Evolutionary conservation across 2,888 invertebrate genomes (phyloP).

Genomic region (Standfussiana lucernea): DNA sequence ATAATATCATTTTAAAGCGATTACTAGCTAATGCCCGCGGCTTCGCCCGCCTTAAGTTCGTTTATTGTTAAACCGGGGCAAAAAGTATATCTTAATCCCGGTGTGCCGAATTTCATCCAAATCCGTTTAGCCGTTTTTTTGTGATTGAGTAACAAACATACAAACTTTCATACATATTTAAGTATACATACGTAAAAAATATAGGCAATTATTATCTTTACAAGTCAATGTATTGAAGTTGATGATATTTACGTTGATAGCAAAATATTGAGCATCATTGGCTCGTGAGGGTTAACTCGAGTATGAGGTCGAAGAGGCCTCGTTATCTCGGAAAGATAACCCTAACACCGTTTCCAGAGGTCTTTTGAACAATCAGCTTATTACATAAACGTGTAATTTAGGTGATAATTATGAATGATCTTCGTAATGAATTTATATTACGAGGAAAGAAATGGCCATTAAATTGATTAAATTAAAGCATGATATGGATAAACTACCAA

Average conservation of each 20-base stretch:
- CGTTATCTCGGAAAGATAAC: slow-evolving; percentile 58
- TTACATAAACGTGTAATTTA: slow-evolving; percentile 14
- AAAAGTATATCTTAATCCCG: background rate
- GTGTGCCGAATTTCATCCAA: background rate
- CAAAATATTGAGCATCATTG: slow-evolving; percentile 48
- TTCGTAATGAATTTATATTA: slow-evolving; percentile 6
- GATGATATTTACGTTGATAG: slow-evolving; percentile 34
- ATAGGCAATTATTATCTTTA: slow-evolving; percentile 31
- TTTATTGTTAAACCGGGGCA: background rate
- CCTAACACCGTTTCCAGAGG: slow-evolving; percentile 30
- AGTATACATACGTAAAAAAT: background rate
- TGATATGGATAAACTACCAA: background rate
- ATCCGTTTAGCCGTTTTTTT: background rate
- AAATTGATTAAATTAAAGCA: background rate
- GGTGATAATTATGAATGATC: background rate
- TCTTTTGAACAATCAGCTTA: slow-evolving; percentile 39
- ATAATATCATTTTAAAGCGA: slow-evolving; percentile 21
- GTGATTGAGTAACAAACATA: background rate
- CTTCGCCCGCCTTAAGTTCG: background rate
- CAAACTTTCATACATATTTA: too few species aligned
- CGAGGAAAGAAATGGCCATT: background rate
- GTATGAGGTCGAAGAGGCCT: slow-evolving; percentile 46
- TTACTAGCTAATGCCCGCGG: background rate
- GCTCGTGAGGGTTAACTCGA: slow-evolving; percentile 38
- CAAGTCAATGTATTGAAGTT: slow-evolving; percentile 32